Conservation (phyloP, 2,888 invertebrate genomes). For the Caenorhabditis doughertyi region DNA sequence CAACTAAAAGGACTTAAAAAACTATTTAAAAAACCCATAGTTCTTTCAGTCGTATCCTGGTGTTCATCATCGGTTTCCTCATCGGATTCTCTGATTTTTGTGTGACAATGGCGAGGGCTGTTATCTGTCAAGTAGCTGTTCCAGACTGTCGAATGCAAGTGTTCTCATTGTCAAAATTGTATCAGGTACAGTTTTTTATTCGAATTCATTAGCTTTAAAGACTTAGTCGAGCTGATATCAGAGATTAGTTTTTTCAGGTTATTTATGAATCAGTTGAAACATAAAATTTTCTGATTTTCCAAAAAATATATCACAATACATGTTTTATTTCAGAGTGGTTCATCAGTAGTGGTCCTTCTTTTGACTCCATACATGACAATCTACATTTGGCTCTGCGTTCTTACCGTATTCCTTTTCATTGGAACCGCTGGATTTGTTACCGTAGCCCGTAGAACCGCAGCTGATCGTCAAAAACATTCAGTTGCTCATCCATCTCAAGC, state of each 20-base stretch:
- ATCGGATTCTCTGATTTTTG: conserved; percentile 71
- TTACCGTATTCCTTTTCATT: conserved; percentile 62
- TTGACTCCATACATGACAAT: conserved; percentile 70
- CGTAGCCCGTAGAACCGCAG: conserved; percentile 60
- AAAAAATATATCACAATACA: neutral
- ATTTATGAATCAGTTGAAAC: neutral
- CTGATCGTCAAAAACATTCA: conserved; percentile 47
- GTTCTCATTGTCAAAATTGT: conserved; percentile 71
- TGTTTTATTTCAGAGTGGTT: conserved; percentile 61
- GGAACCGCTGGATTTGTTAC: conserved; percentile 64
- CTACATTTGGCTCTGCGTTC: conserved; percentile 63
- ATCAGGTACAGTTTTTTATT: conserved; percentile 62
- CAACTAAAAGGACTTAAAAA: neutral
- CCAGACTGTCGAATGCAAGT: conserved; percentile 70
- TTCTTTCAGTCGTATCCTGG: conserved; percentile 54
- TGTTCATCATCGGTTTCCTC: conserved; percentile 66
- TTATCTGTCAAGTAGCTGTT: conserved; percentile 71
- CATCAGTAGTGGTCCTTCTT: conserved; percentile 65
- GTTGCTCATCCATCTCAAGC: conserved; percentile 61
- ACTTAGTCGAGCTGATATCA: too few relatives aligned
- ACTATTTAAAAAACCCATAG: neutral
- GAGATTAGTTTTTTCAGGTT: neutral
- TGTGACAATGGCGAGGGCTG: conserved; percentile 71
- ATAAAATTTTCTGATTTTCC: neutral
- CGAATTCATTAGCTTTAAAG: neutral